Evolutionary conservation across 2,888 invertebrate genomes (phyloP), one percentile per base, ranked within the genome.

Genomic region (Nowickia ferox): DNA sequence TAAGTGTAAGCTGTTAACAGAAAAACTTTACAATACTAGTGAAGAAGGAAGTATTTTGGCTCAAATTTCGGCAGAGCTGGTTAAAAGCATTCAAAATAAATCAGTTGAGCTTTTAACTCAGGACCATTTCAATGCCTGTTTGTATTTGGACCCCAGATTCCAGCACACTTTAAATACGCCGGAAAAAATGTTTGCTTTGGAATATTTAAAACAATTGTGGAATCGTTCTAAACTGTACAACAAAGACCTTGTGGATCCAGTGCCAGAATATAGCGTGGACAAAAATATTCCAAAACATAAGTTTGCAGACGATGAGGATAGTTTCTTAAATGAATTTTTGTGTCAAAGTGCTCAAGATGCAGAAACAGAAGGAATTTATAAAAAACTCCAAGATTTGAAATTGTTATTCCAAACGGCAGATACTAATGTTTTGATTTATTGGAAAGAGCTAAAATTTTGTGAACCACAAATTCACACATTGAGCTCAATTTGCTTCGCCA

Each of bases 61-160:
- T 8, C 15, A 17, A 11, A 65, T 84, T 51, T 59, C 79, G 9
- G n/a, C 9, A 0, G 63, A 84, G 3, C 17, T 84, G 10, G 11
- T 75, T 10, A 65, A 84, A 38, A 42, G 48, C 15, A 79, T 84
- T 30, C 69, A 75, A 22, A 22, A 44, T 17, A 66, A 79, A 63
- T 48, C 74, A 11, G 61, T 74, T 15, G 69, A 79, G 22, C 2
- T 79, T 10, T 22, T 84, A 19, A 11, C 42, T 4, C 40, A 42
- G 15, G 59, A 74, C 11, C 61, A 48, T 11, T 84, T 79, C 9
- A 63, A 61, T 11, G 84, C 78, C n/a, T 78, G 84, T 40, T 40
- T 84, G 9, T 84, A 84, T 46, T 63, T 84, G 68, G 84, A 84
- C 55, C 84, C 84, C 4, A 74, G 84, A 15, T 84, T 84, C 46